These are phyloP conservation scores for Microctonus brassicae DNA, from an alignment of 2,888 invertebrate species.

Conservation along the genomic window DNA sequence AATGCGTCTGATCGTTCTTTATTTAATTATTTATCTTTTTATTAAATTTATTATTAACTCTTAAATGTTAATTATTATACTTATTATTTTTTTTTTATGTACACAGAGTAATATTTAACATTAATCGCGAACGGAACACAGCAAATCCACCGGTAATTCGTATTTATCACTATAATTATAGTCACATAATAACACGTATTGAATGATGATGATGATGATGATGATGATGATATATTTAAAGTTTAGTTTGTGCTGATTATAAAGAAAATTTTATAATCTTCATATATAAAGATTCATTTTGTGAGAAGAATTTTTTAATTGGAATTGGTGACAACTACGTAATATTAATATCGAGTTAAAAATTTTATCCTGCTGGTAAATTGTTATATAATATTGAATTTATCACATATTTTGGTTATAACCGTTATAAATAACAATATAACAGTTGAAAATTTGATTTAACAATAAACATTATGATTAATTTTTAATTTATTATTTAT, in stretches of 20 bases:
- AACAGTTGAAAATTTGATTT: neutral
- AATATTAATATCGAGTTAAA: constrained; percentile 9
- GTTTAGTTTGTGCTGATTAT: constrained; percentile 5
- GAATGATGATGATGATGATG: neutral
- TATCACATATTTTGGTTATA: constrained; percentile 26
- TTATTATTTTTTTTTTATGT: neutral
- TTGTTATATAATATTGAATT: constrained; percentile 23
- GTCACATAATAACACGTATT: neutral
- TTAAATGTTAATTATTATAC: neutral
- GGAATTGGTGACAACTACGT: neutral
- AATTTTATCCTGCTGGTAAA: neutral
- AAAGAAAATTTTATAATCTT: neutral
- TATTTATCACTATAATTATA: neutral
- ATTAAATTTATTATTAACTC: neutral
- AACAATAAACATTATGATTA: constrained; percentile 6
- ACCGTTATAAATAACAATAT: constrained; percentile 11
- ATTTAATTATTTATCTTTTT: neutral
- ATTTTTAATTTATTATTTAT: neutral
- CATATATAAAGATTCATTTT: neutral
- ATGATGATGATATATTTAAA: neutral
- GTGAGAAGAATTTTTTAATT: neutral
- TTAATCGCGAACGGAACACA: constrained; percentile 5
- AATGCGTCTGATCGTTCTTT: neutral
- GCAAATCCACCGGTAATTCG: neutral
- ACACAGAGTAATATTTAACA: neutral